These are phyloP conservation scores for Acanthiza pusilla DNA, from an alignment of 2,797 vertebrate species.

Conservation along the genomic window DNA sequence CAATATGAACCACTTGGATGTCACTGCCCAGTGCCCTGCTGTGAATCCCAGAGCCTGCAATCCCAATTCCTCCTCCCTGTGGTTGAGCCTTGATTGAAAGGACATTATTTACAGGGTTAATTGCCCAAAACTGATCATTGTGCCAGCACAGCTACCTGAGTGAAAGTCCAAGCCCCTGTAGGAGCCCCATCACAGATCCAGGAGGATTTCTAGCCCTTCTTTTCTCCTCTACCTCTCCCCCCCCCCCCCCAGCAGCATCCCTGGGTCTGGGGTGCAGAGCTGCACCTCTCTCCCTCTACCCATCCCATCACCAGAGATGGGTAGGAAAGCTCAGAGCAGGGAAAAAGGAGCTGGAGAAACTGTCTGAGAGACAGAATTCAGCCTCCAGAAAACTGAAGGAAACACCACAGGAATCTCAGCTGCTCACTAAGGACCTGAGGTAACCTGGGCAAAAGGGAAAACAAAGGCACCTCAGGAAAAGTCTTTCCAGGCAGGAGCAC, in stretches of 20 bases:
- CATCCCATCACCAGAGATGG: not conserved
- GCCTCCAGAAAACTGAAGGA: not conserved
- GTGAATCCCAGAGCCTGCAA: not conserved
- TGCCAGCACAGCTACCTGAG: not conserved
- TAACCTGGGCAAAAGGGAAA: not conserved
- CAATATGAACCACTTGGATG: fast-evolving
- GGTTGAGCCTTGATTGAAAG: not conserved
- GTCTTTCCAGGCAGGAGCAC: not conserved
- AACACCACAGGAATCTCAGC: not conserved
- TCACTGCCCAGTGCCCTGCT: not conserved
- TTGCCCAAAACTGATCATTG: fast-evolving
- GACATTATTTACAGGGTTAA: not conserved
- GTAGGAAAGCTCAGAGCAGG: not conserved
- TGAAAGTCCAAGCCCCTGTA: not conserved
- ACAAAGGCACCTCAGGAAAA: not conserved
- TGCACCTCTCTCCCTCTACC: not conserved
- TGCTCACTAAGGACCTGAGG: not conserved
- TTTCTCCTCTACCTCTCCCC: not conserved
- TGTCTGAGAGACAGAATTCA: not conserved
- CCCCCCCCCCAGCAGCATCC: not conserved
- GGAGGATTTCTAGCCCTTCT: not conserved
- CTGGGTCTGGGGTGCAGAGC: not conserved
- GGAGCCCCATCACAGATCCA: fast-evolving
- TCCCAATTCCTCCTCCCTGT: fast-evolving
- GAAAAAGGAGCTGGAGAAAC: not conserved